phyloP scores from a whole-genome alignment of 92 coral and sea anemone species.

The Epizoanthus rinbou region DNA sequence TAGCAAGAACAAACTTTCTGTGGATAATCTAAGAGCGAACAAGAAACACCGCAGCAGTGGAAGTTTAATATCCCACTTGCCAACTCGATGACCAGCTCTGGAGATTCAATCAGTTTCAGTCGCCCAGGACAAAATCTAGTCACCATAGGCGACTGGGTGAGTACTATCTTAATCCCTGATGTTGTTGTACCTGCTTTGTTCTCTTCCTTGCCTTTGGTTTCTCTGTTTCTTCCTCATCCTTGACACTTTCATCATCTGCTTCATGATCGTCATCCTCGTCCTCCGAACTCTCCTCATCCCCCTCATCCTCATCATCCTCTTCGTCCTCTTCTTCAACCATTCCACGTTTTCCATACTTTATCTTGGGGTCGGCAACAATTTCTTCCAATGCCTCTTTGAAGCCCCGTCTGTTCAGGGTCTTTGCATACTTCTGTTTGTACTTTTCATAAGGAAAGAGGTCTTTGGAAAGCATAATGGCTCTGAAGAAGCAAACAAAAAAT shows the following conservation, averaged over 20 bases:
- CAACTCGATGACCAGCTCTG: too few relatives aligned
- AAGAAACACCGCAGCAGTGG: too few relatives aligned
- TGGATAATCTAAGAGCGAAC: too few relatives aligned
- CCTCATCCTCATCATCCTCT: constrained; percentile 54
- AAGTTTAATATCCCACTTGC: too few relatives aligned
- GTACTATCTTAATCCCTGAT: too few relatives aligned
- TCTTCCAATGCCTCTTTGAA: constrained; percentile 96
- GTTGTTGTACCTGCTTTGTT: constrained; percentile 27
- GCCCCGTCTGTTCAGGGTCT: constrained; percentile 58
- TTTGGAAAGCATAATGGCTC: constrained; percentile 93
- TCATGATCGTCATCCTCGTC: constrained; percentile 36
- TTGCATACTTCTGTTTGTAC: constrained; percentile 71
- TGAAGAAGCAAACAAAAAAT: neutral
- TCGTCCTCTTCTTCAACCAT: constrained; percentile 67
- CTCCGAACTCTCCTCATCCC: constrained; percentile 12
- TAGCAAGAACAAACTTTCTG: too few relatives aligned
- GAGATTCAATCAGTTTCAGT: too few relatives aligned
- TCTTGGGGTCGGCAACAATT: constrained; percentile 83
- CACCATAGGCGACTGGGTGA: too few relatives aligned
- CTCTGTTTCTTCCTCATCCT: constrained; percentile 1
- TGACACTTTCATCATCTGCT: constrained; percentile 4
- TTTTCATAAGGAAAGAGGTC: constrained; percentile 90
- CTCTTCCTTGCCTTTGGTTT: constrained; percentile 12
- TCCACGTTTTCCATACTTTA: constrained; percentile 88
- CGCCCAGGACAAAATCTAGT: too few relatives aligned